A percentile compares a stretch with the other conserved stretches of the same genome.
These are phyloP conservation scores for Drosophila setosimentum DNA, from an alignment of 2,888 invertebrate genomes.

Conservation along the genomic window DNA sequence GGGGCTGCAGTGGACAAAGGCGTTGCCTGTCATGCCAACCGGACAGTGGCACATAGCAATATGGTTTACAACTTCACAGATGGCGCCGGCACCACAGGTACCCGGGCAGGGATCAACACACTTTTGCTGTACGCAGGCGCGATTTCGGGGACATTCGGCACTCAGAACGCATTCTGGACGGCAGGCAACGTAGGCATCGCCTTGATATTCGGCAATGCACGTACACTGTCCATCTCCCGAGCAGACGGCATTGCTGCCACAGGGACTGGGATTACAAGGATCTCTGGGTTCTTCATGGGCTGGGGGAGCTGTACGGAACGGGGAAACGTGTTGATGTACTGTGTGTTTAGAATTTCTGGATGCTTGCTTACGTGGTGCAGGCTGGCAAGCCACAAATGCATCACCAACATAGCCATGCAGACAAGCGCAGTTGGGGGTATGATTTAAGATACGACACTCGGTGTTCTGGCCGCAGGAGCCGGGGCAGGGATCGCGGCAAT, in stretches of 20 bases:
- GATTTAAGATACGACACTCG: constrained; percentile 89
- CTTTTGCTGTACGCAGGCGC: constrained; percentile 89
- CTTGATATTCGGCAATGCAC: constrained; percentile 89
- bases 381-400: constrained; percentile 88
- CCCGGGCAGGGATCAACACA: constrained; percentile 90
- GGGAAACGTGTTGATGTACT: not conserved
- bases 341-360: too few relatives aligned
- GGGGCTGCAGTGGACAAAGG: constrained; percentile 87
- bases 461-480: constrained; percentile 90
- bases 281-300: constrained; percentile 83
- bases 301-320: constrained; percentile 56
- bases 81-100: constrained; percentile 89
- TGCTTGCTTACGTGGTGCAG: constrained; percentile 67
- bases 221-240: constrained; percentile 88
- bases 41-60: constrained; percentile 90
- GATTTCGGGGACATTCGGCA: constrained; percentile 88
- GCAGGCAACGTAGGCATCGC: constrained; percentile 89
- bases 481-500: constrained; percentile 92
- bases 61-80: constrained; percentile 90
- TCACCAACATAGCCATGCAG: constrained; percentile 90
- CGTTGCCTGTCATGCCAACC: constrained; percentile 90
- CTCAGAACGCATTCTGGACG: constrained; percentile 90
- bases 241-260: constrained; percentile 92
- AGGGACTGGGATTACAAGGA: constrained; percentile 90
- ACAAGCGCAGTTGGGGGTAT: constrained; percentile 91